These are phyloP conservation scores for Maniola hyperantus DNA, from an alignment of 2,888 invertebrate species.

Conservation along the genomic window DNA sequence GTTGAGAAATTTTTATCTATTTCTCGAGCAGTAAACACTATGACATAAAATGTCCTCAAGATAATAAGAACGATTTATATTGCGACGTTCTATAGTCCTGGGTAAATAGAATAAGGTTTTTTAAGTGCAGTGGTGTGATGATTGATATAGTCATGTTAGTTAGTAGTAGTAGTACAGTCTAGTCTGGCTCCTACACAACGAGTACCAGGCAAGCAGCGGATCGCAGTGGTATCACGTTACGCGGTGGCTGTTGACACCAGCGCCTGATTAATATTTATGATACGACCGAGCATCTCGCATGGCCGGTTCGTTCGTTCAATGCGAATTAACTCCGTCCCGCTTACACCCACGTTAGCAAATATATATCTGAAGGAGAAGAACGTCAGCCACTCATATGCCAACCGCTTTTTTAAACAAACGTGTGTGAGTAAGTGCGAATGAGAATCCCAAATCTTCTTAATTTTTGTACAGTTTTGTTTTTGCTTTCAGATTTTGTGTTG, in stretches of 20 bases:
- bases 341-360: constrained; percentile 54
- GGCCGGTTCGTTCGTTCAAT: constrained; percentile 76
- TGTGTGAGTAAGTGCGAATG: constrained; percentile 77
- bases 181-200: constrained; percentile 55
- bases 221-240: constrained; percentile 80
- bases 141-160: constrained; percentile 41
- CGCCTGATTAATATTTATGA: constrained; percentile 83
- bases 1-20: constrained; percentile 18
- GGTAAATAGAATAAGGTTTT: not conserved
- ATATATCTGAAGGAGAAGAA: constrained; percentile 55
- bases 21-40: constrained; percentile 21
- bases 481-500: constrained; percentile 51
- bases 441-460: constrained; percentile 77
- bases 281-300: constrained; percentile 82
- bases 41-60: constrained; percentile 16
- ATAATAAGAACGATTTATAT: constrained; percentile 11
- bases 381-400: constrained; percentile 59
- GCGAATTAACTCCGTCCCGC: constrained; percentile 72
- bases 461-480: constrained; percentile 64
- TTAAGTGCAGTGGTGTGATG: constrained; percentile 47
- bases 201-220: constrained; percentile 77
- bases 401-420: constrained; percentile 68
- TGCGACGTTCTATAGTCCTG: not conserved
- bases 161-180: constrained; percentile 53
- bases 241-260: constrained; percentile 83